These are phyloP conservation scores for Acholoe squamosa DNA, from an alignment of 2,888 invertebrate species.

Conservation along the genomic window DNA sequence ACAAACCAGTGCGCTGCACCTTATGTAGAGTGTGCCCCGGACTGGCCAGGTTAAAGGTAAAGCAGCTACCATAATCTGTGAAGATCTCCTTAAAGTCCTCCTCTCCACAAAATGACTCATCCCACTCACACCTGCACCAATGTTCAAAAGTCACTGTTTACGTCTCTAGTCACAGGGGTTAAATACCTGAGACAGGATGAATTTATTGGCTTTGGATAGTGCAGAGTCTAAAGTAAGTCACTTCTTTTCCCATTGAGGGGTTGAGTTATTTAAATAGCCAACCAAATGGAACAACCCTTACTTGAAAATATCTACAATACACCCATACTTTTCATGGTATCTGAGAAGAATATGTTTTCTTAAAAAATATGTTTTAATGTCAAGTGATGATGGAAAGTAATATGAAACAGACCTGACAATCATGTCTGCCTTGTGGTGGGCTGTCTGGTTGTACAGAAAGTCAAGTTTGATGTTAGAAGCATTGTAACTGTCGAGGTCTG, in stretches of 20 bases:
- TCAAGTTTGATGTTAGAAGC: conserved; percentile 45
- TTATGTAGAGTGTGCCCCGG: neutral
- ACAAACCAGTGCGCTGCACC: conserved; percentile 60
- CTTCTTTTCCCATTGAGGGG: no score
- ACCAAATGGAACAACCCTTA: no score
- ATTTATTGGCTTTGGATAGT: no score
- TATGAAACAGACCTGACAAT: conserved; percentile 58
- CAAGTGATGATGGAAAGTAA: no score
- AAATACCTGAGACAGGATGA: no score
- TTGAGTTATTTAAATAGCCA: no score
- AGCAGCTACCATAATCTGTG: conserved; percentile 64
- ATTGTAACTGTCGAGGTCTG: conserved; percentile 14
- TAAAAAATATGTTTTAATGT: no score
- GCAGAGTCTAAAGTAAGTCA: no score
- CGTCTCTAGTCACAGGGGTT: no score
- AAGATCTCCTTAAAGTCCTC: conserved; percentile 50
- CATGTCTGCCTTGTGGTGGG: conserved; percentile 64
- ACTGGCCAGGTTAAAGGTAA: conserved; percentile 58
- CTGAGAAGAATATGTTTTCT: no score
- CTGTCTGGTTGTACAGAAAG: conserved; percentile 57
- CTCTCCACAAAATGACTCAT: conserved; percentile 40
- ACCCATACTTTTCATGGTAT: no score
- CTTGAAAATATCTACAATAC: no score
- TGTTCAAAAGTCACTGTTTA: neutral
- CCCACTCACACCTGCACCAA: conserved; percentile 61